Conservation (phyloP, 2,888 invertebrate species). For the Cyclophora albipunctata region DNA sequence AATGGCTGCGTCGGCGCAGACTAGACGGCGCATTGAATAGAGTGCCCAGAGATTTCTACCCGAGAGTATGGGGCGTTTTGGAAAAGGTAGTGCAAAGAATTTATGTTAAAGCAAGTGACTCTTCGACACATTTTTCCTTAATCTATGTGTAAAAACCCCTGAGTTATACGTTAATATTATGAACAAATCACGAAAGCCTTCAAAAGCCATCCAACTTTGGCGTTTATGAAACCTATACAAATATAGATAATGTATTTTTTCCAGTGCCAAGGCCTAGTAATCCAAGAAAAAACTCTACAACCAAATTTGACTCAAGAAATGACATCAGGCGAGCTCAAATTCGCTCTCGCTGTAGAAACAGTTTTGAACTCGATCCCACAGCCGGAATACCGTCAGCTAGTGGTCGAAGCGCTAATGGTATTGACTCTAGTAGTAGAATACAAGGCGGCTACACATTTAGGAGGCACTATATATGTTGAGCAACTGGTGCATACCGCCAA, state of each 20-base stretch:
- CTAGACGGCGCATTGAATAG: constrained; percentile 98
- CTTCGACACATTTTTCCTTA: too few relatives aligned
- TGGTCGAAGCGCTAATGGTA: constrained; percentile 98
- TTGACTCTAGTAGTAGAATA: constrained; percentile 92
- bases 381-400: constrained; percentile 97
- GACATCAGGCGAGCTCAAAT: constrained; percentile 98
- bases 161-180: too few relatives aligned
- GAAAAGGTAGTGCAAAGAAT: constrained; percentile 78
- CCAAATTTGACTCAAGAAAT: constrained; percentile 98
- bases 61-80: constrained; percentile 92
- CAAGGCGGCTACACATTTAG: constrained; percentile 84
- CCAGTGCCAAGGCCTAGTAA: constrained; percentile 92
- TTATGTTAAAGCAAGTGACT: too few relatives aligned
- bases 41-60: constrained; percentile 97
- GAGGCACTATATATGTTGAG: constrained; percentile 90
- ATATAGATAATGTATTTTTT: constrained; percentile 12
- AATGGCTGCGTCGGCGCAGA: constrained; percentile 95
- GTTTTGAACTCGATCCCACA: constrained; percentile 97
- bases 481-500: constrained; percentile 95
- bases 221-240: too few relatives aligned
- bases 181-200: too few relatives aligned
- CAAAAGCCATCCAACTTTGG: too few relatives aligned
- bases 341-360: constrained; percentile 97
- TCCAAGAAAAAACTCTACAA: constrained; percentile 92
- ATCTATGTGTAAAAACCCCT: too few relatives aligned